A percentile compares a stretch with the other conserved stretches of the same genome.
These are phyloP conservation scores for Coptodon bakossiorum DNA, from an alignment of 2,113 vertebrate genomes.

Conservation along the genomic window DNA sequence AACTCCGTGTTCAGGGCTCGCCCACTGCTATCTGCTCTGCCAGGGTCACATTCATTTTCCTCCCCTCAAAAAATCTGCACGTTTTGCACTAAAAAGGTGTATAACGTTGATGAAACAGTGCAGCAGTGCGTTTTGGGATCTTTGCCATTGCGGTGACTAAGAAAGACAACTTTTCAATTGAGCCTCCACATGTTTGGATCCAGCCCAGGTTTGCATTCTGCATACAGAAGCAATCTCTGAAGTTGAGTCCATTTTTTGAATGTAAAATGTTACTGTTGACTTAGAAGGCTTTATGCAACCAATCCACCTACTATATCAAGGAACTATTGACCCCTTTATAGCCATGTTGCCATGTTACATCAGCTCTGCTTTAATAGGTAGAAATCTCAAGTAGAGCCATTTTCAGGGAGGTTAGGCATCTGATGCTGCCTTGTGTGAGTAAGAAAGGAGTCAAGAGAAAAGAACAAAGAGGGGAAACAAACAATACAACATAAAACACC, in stretches of 20 bases:
- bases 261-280: neutral
- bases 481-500: neutral
- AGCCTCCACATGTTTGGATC: neutral
- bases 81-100: slow-evolving; percentile 41
- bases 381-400: neutral
- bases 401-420: accelerated
- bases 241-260: neutral
- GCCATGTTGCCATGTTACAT: neutral
- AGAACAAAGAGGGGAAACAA: neutral
- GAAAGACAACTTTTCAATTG: slow-evolving; percentile 15
- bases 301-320: neutral
- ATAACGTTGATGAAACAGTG: slow-evolving; percentile 36
- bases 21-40: slow-evolving; percentile 60
- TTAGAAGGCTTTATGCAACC: neutral
- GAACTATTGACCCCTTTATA: neutral
- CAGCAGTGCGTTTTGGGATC: slow-evolving; percentile 28
- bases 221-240: neutral
- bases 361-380: neutral
- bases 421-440: neutral
- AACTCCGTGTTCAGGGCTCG: slow-evolving; percentile 62
- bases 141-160: slow-evolving; percentile 9
- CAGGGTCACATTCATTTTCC: slow-evolving; percentile 68
- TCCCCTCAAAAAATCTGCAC: slow-evolving; percentile 40
- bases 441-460: neutral
- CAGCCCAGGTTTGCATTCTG: neutral